A percentile compares a stretch with the other conserved stretches of the same genome.
phyloP scores from a whole-genome alignment of 1,140 invertebrate genomes.

The Andricus grossulariae region DNA sequence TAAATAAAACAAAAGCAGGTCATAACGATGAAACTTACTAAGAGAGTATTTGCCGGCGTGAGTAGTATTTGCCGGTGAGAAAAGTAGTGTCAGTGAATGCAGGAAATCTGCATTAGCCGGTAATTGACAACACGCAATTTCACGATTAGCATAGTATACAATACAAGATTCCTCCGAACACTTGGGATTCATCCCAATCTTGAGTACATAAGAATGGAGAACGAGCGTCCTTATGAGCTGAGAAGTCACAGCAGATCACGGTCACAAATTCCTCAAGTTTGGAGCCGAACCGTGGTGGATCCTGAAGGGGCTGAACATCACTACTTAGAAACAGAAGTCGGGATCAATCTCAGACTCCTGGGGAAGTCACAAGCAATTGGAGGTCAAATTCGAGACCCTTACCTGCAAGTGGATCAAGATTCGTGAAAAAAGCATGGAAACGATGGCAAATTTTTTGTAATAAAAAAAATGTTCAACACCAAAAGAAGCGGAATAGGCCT shows the following conservation, averaged over 20 bases:
- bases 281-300: slow-evolving; percentile 48
- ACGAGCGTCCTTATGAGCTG: slow-evolving; percentile 68
- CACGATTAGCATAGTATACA: not conserved
- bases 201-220: slow-evolving; percentile 62
- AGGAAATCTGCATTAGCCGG: slow-evolving; percentile 8
- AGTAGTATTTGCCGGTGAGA: too few species aligned
- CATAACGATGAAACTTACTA: too few species aligned
- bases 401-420: too few species aligned
- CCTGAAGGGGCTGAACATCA: slow-evolving; percentile 61
- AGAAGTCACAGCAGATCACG: slow-evolving; percentile 70
- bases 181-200: slow-evolving; percentile 9
- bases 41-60: too few species aligned
- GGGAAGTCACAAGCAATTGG: slow-evolving; percentile 60
- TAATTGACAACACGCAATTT: slow-evolving; percentile 14
- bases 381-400: slow-evolving; percentile 59
- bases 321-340: slow-evolving; percentile 65
- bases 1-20: too few species aligned
- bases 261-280: slow-evolving; percentile 68
- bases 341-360: slow-evolving; percentile 69
- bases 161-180: not conserved
- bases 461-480: too few species aligned
- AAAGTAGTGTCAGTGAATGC: not conserved
- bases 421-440: too few species aligned
- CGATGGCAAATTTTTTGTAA: too few species aligned
- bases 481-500: too few species aligned